These are phyloP conservation scores for Callimorpha dominula DNA, from an alignment of 2,888 invertebrate genomes.

Conservation along the genomic window DNA sequence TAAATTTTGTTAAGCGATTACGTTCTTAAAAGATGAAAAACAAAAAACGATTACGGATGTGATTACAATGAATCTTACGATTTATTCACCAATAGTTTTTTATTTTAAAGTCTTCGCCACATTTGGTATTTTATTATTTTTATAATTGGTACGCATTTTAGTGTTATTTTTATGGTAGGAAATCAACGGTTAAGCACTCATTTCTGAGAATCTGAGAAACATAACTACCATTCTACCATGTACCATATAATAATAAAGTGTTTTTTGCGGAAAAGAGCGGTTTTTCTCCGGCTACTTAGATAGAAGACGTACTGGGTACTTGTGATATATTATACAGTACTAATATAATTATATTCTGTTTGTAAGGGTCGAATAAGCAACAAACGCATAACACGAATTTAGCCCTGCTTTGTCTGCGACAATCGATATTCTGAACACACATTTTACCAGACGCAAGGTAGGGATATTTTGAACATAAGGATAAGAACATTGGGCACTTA, in stretches of 20 bases:
- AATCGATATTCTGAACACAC: no score
- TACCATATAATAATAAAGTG: background rate
- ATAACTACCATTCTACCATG: background rate
- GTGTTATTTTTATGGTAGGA: background rate
- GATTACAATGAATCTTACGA: conserved; percentile 1
- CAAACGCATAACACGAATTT: no score
- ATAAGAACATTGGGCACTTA: no score
- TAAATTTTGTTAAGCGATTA: background rate
- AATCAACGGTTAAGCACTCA: background rate
- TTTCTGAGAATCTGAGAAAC: background rate
- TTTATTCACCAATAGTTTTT: conserved; percentile 10
- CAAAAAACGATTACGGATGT: background rate
- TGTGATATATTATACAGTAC: no score
- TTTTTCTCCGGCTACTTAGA: no score
- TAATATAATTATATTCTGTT: no score
- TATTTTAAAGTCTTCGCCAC: background rate
- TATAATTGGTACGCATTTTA: conserved; percentile 1
- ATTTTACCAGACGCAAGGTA: no score
- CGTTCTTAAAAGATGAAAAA: background rate
- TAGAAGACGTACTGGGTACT: no score
- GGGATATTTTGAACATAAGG: no score
- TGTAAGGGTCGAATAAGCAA: no score
- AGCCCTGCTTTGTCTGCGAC: no score
- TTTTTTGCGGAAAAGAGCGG: no score
- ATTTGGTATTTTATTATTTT: conserved; percentile 4